A percentile compares a stretch with the other conserved stretches of the same genome.
Conservation (phyloP, 2,113 vertebrate species). For the Syngnathus floridae region DNA sequence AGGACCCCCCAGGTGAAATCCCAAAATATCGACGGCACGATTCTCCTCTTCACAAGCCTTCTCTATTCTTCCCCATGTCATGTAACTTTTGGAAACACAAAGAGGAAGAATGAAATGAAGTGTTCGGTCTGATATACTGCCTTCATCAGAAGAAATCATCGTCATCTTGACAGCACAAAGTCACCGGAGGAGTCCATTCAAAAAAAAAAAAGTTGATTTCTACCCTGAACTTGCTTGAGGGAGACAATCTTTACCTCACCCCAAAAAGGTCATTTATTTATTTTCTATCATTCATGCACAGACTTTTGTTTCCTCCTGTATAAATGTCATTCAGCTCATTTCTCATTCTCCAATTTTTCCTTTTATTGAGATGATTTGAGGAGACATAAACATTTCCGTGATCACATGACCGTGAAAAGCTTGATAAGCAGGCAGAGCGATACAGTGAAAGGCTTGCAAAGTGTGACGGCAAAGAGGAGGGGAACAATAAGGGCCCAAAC, state of each 20-base stretch:
- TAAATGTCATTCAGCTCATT: constrained; percentile 16
- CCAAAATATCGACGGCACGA: constrained; percentile 65
- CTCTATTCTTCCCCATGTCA: constrained; percentile 2
- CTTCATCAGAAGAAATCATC: constrained; percentile 40
- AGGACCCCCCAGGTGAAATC: constrained; percentile 63
- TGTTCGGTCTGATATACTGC: constrained; percentile 33
- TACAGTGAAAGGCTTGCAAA: constrained; percentile 15
- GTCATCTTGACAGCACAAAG: constrained; percentile 34
- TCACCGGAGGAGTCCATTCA: constrained; percentile 28
- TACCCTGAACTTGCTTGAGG: constrained; percentile 34
- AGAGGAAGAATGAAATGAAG: constrained; percentile 24
- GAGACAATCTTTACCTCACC: not conserved
- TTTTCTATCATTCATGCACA: too few relatives aligned
- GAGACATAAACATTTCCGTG: constrained; percentile 32
- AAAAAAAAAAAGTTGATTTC: constrained; percentile 30
- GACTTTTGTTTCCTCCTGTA: not conserved
- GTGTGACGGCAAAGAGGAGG: constrained; percentile 8
- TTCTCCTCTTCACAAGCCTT: constrained; percentile 48
- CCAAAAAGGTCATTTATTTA: not conserved
- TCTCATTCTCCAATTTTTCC: not conserved
- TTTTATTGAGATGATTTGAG: constrained; percentile 32
- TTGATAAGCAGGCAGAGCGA: constrained; percentile 17
- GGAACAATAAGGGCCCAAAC: constrained; percentile 34
- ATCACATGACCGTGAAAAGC: constrained; percentile 21
- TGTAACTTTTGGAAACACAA: constrained; percentile 42